Percentiles rank a stretch among this genome's conserved stretches.
These are phyloP conservation scores for Andricus quercusramuli DNA, from an alignment of 2,888 invertebrate genomes.

Conservation along the genomic window DNA sequence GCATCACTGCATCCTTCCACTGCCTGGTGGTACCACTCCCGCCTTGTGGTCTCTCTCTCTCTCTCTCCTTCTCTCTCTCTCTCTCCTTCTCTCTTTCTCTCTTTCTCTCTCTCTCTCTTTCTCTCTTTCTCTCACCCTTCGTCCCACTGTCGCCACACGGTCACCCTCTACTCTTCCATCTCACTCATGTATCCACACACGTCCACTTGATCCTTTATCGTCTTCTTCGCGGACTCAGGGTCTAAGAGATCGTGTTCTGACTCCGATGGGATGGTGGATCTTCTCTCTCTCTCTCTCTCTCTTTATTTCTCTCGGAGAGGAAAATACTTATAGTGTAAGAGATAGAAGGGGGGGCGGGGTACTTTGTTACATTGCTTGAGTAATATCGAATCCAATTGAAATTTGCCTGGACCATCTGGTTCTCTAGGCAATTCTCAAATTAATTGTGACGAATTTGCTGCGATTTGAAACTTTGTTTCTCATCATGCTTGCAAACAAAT, in stretches of 20 bases:
- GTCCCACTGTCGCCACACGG: slow-evolving; percentile 43
- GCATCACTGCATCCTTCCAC: slow-evolving; percentile 54
- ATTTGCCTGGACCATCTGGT: slow-evolving; percentile 12
- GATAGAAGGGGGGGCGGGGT: too few relatives aligned
- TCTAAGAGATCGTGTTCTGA: slow-evolving; percentile 67
- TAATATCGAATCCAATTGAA: slow-evolving; percentile 4
- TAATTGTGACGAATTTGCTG: too few relatives aligned
- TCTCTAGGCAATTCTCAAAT: not conserved
- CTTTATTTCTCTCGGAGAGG: slow-evolving; percentile 47
- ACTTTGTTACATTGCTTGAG: slow-evolving; percentile 37
- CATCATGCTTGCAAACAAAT: too few relatives aligned
- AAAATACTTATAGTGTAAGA: not conserved
- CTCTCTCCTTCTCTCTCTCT: not conserved
- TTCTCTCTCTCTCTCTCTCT: slow-evolving; percentile 50
- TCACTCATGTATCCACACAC: slow-evolving; percentile 47
- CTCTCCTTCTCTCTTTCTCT: not conserved
- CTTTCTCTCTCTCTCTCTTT: too few relatives aligned
- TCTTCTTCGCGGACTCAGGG: slow-evolving; percentile 60
- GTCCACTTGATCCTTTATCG: slow-evolving; percentile 50
- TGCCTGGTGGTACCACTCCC: slow-evolving; percentile 51
- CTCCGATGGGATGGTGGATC: slow-evolving; percentile 58
- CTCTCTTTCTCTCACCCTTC: slow-evolving; percentile 43
- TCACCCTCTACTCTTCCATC: slow-evolving; percentile 53
- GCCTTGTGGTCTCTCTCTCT: not conserved
- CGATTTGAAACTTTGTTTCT: too few relatives aligned